Evolutionary conservation across 2,113 vertebrate genomes (phyloP).

Genomic region (Cairina moschata): DNA sequence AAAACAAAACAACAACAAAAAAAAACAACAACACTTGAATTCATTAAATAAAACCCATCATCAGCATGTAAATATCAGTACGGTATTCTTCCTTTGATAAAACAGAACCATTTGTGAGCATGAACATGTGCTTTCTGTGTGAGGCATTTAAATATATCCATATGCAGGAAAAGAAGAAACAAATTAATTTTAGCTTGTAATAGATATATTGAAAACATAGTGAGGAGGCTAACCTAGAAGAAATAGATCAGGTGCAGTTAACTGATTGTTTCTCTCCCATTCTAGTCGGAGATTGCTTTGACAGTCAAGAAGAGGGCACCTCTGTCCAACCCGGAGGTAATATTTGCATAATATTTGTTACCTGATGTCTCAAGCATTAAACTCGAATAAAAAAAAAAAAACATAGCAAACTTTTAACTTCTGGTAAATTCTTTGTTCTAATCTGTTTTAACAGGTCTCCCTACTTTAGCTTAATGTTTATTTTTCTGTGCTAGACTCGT

Average conservation of each 20-base stretch:
- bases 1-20: background rate
- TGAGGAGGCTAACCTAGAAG: background rate
- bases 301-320: slow-evolving; percentile 65
- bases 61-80: background rate
- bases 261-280: slow-evolving; percentile 19
- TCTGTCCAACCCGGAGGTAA: slow-evolving; percentile 69
- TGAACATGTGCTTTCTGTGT: background rate
- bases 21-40: background rate
- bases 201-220: background rate
- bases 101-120: background rate
- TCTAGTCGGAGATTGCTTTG: slow-evolving; percentile 71
- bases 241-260: background rate
- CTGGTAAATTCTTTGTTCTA: background rate
- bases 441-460: background rate
- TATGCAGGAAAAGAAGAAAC: background rate
- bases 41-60: background rate
- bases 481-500: background rate
- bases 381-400: background rate
- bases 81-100: background rate
- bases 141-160: background rate
- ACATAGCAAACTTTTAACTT: background rate
- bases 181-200: background rate
- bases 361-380: background rate
- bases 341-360: background rate
- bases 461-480: background rate